phyloP scores from a whole-genome alignment of 1,140 invertebrate genomes.

The Plectrocnemia conspersa region DNA sequence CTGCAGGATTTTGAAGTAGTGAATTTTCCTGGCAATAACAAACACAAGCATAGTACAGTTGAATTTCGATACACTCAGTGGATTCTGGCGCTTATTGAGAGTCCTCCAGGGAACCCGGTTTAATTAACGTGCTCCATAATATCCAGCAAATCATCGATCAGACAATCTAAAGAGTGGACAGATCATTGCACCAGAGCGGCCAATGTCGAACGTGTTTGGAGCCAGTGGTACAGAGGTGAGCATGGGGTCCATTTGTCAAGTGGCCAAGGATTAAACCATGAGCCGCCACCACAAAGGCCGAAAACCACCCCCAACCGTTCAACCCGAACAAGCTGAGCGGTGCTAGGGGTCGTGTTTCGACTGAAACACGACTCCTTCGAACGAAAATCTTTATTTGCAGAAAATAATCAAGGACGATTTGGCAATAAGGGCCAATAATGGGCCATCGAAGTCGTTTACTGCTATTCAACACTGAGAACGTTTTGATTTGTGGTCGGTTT shows the following conservation, averaged over 20 bases:
- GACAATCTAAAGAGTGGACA: slow-evolving; percentile 3
- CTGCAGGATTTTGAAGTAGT: too few species aligned
- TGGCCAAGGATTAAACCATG: slow-evolving; percentile 27
- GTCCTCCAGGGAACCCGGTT: too few species aligned
- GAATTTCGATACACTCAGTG: too few species aligned
- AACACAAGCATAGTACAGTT: too few species aligned
- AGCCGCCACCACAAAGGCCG: slow-evolving; percentile 4
- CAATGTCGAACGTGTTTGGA: neutral
- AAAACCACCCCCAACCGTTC: neutral
- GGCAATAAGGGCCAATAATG: slow-evolving; percentile 6
- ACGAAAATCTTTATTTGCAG: slow-evolving; percentile 8
- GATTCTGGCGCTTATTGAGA: too few species aligned
- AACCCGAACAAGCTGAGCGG: neutral
- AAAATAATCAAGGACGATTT: slow-evolving; percentile 8
- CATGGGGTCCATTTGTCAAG: slow-evolving; percentile 31
- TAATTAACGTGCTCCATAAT: slow-evolving; percentile 17
- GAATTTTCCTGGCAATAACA: too few species aligned
- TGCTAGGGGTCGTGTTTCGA: slow-evolving; percentile 2
- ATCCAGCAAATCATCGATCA: slow-evolving; percentile 9
- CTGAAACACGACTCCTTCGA: slow-evolving; percentile 1
- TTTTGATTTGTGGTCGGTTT: too few species aligned
- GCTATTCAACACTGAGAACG: too few species aligned
- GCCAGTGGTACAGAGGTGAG: neutral
- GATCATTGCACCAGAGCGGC: slow-evolving; percentile 1
- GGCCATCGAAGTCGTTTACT: too few species aligned